phyloP scores from a whole-genome alignment of 2,888 invertebrate species.

The Mimumesa dahlbomi region DNA sequence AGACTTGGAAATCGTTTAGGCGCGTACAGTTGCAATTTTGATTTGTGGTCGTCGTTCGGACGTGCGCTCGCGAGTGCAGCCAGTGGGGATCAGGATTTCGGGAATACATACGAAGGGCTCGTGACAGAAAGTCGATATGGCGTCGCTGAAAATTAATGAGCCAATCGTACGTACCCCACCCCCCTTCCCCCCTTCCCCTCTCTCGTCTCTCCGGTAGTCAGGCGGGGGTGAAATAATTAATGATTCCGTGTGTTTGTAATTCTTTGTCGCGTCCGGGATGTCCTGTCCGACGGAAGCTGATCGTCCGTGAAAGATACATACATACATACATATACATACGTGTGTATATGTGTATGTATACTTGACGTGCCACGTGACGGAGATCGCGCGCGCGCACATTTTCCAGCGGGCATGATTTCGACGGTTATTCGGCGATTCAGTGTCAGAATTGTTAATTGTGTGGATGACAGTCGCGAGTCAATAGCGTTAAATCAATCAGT shows the following conservation, averaged over 20 bases:
- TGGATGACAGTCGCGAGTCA: constrained; percentile 12
- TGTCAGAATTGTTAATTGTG: not conserved
- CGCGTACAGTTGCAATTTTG: constrained; percentile 48
- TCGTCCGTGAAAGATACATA: too few relatives aligned
- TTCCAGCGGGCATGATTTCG: too few relatives aligned
- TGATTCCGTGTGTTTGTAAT: constrained; percentile 42
- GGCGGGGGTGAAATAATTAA: constrained; percentile 48
- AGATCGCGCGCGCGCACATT: too few relatives aligned
- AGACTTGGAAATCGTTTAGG: constrained; percentile 45
- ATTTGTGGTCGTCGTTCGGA: constrained; percentile 51
- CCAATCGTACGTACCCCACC: constrained; percentile 48
- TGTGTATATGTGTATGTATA: too few relatives aligned
- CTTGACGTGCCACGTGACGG: too few relatives aligned
- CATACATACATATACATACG: too few relatives aligned
- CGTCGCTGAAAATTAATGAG: constrained; percentile 64
- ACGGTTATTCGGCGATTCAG: too few relatives aligned
- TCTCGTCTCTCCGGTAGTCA: constrained; percentile 25
- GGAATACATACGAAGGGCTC: constrained; percentile 38
- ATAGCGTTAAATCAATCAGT: constrained; percentile 34
- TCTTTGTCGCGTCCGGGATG: too few relatives aligned
- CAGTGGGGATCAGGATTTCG: constrained; percentile 53
- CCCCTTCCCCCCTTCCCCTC: constrained; percentile 24
- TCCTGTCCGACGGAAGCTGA: too few relatives aligned
- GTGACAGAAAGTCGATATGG: constrained; percentile 65
- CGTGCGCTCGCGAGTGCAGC: constrained; percentile 21